Evolutionary conservation across 2,888 invertebrate species (phyloP), one percentile per base, ranked within the genome.

Genomic region (Xylota segnis): DNA sequence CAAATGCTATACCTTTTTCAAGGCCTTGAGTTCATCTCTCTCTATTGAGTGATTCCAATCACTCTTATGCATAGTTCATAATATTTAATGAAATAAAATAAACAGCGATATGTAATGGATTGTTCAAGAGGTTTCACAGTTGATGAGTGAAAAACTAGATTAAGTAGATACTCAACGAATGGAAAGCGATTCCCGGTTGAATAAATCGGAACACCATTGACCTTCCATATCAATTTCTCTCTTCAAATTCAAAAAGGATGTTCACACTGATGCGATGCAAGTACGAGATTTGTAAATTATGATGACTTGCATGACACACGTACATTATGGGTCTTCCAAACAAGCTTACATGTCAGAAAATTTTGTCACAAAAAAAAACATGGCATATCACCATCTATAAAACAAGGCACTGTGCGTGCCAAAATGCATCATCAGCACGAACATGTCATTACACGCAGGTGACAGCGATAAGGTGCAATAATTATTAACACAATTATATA

Each of bases 381-480:
- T 54, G 54, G 7, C 0, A 32, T 34, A 9, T 9, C 7, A 56
- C 16, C 32, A 32, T 56, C 16, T 5, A 56, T 1, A 14, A 34
- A 56, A 32, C 34, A 32, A 56, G 14, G 56, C 7, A 56, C 3
- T 16, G n/a, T 56, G 56, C 34, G 56, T 56, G 32, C 32, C 10
- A 34, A 34, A 56, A 56, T 34, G 34, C 56, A 56, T 56, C 34
- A 56, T 29, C 16, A 10, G 16, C 56, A 56, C 10, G 56, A 56
- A 56, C 16, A 34, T 34, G 16, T 56, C 32, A 56, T 56, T 56
- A 56, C 32, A 16, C 34, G 34, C 34, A 34, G 56, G 56, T 56
- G 56, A 56, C 56, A 56, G 32, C 56, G 34, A 56, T 56, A 56
- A 56, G 56, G 34, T 56, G 56, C 56, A 56, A 56, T 56, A 59